phyloP scores from a whole-genome alignment of 2,797 vertebrate genomes.

The Synaphobranchus kaupii region DNA sequence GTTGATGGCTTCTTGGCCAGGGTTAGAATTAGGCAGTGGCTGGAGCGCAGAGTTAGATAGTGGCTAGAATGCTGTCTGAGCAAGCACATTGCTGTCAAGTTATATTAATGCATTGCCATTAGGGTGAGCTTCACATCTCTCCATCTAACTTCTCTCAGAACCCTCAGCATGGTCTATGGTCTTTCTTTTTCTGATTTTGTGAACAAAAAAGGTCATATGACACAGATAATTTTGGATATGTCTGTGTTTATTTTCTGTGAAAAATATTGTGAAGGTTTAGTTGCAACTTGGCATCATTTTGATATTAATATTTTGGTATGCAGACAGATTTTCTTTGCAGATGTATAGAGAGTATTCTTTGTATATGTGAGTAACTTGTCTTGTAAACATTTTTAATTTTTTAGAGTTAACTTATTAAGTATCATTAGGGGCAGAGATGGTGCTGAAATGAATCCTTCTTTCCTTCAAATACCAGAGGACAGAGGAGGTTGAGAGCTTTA shows the following conservation, averaged over 20 bases:
- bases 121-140: background rate
- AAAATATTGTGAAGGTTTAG: too few species aligned
- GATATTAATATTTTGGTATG: too few species aligned
- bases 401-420: too few species aligned
- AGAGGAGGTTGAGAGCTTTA: background rate
- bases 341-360: too few species aligned
- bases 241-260: too few species aligned
- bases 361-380: too few species aligned
- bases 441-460: slow-evolving; percentile 1
- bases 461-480: background rate
- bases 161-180: too few species aligned
- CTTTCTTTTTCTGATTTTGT: too few species aligned
- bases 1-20: background rate
- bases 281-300: too few species aligned
- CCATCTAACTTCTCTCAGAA: background rate
- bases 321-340: too few species aligned
- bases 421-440: background rate
- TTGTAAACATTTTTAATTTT: too few species aligned
- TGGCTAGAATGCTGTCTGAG: background rate
- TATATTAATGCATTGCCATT: background rate
- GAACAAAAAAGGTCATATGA: too few species aligned
- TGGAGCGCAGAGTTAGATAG: background rate
- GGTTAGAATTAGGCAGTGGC: slow-evolving; percentile 5
- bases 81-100: background rate
- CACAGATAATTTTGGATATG: background rate